Percentiles rank a stretch among this genome's conserved stretches.
phyloP scores from a whole-genome alignment of 2,113 vertebrate genomes.

The Dipodomys spectabilis region DNA sequence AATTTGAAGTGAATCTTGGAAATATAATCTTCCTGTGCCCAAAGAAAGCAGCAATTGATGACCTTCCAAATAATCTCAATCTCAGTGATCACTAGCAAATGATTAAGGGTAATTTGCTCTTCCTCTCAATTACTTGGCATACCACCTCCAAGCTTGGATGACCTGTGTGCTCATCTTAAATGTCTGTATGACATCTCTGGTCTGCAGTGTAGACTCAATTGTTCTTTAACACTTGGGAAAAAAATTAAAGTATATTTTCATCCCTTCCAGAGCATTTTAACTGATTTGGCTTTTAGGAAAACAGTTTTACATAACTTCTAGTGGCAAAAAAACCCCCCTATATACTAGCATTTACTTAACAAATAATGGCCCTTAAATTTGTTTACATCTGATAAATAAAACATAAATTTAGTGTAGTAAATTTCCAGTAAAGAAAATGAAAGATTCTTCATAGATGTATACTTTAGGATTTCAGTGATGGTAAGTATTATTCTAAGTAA shows the following conservation, averaged over 20 bases:
- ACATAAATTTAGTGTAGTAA: not conserved
- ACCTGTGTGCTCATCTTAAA: not conserved
- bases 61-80: not conserved
- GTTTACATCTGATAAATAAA: constrained; percentile 15
- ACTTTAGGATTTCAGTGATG: not conserved
- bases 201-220: not conserved
- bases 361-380: constrained; percentile 18
- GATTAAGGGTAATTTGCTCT: constrained; percentile 26
- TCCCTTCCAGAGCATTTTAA: constrained; percentile 31
- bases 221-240: not conserved
- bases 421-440: constrained; percentile 16
- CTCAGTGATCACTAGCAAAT: constrained; percentile 4
- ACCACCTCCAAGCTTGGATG: not conserved
- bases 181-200: not conserved
- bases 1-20: not conserved
- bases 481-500: constrained; percentile 53
- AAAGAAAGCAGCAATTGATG: not conserved
- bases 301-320: constrained; percentile 38
- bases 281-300: constrained; percentile 19
- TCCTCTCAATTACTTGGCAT: not conserved
- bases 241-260: constrained; percentile 18
- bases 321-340: not conserved
- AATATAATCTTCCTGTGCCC: not conserved
- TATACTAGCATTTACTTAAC: not conserved
- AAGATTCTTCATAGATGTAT: not conserved